A percentile compares a stretch with the other conserved stretches of the same genome.
These are phyloP conservation scores for Phylloscopus collybita DNA, from an alignment of 2,797 vertebrate species.

Conservation along the genomic window DNA sequence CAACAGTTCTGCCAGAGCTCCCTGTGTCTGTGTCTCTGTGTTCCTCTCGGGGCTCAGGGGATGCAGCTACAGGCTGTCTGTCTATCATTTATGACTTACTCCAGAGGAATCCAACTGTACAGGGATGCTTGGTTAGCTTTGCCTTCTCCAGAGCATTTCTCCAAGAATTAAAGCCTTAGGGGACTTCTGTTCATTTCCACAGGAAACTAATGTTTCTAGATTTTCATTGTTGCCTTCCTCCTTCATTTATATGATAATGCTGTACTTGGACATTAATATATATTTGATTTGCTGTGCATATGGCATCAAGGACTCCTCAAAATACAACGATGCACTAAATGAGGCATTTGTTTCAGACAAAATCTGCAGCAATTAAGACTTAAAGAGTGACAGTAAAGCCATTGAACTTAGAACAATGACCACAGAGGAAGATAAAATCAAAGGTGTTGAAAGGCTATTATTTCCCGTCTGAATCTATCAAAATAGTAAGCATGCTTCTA, in stretches of 20 bases:
- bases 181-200: neutral
- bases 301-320: neutral
- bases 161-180: neutral
- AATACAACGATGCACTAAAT: neutral
- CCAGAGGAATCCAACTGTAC: neutral
- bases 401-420: neutral
- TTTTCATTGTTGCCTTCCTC: neutral
- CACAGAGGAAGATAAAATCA: neutral
- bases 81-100: neutral
- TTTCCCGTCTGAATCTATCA: neutral
- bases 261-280: neutral
- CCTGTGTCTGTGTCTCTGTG: neutral
- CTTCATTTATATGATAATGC: neutral
- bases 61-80: neutral
- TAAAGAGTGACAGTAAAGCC: neutral
- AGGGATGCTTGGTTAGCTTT: neutral
- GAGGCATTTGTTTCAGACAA: neutral
- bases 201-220: neutral
- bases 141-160: conserved; percentile 9
- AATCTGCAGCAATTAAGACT: neutral
- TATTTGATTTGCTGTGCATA: neutral
- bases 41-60: neutral
- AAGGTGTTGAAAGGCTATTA: neutral
- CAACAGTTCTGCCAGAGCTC: neutral
- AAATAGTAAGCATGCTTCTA: neutral